Conservation (phyloP, 2,113 vertebrate genomes). For the Pterocles gutturalis region DNA sequence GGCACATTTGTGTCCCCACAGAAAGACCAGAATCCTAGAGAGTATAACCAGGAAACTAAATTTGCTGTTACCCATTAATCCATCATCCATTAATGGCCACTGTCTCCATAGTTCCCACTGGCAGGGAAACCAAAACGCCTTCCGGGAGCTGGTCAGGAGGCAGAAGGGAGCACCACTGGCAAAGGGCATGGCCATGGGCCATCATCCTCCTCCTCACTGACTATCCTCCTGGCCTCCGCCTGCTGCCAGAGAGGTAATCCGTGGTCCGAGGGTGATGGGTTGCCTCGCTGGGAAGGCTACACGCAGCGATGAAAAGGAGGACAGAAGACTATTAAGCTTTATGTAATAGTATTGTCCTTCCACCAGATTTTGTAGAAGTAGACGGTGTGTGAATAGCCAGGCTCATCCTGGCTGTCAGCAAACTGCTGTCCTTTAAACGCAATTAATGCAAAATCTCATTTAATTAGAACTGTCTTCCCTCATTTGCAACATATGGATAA, state of each 20-base stretch:
- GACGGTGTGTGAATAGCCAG: accelerated
- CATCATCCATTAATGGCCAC: not conserved
- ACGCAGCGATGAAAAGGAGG: not conserved
- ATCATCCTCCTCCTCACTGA: not conserved
- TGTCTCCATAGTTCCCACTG: not conserved
- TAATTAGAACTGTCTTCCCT: not conserved
- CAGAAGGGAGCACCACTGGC: accelerated
- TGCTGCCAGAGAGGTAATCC: not conserved
- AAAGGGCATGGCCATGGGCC: not conserved
- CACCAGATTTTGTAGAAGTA: not conserved
- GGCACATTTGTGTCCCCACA: not conserved
- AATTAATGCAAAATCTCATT: not conserved
- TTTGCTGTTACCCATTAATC: not conserved
- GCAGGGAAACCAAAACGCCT: not conserved
- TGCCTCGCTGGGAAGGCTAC: not conserved
- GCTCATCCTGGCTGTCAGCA: not conserved
- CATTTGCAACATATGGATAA: not conserved
- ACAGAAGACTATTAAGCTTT: not conserved
- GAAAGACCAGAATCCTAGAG: not conserved
- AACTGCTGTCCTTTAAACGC: not conserved
- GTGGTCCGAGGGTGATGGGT: not conserved
- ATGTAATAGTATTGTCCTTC: not conserved
- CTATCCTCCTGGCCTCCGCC: not conserved
- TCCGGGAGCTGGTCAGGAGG: not conserved
- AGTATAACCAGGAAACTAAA: not conserved